phyloP scores from a whole-genome alignment of 64 coral and sea anemone genomes.

The Platygyra sinensis region DNA sequence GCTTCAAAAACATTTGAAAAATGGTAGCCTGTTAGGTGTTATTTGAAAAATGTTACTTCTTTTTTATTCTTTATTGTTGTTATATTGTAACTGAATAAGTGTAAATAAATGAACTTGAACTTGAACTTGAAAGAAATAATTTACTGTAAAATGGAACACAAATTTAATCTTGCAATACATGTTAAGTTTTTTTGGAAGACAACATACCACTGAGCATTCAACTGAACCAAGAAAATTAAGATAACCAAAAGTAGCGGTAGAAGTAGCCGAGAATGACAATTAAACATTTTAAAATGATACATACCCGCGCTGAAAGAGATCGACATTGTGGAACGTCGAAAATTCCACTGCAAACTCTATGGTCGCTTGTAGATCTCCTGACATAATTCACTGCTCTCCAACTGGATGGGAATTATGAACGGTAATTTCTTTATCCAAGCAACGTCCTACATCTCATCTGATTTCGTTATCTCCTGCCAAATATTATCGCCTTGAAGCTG shows the following conservation, averaged over 20 bases:
- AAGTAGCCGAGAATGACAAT: background rate
- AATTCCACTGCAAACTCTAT: constrained; percentile 89
- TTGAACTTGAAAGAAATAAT: no score
- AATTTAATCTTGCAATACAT: no score
- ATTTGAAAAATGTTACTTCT: no score
- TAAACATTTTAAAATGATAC: background rate
- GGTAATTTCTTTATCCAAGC: background rate
- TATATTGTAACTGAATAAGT: no score
- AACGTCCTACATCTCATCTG: background rate
- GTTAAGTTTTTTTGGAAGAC: no score
- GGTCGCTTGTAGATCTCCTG: constrained; percentile 87
- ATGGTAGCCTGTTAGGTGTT: no score
- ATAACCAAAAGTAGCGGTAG: background rate
- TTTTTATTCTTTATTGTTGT: no score
- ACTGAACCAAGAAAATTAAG: background rate
- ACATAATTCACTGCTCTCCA: background rate
- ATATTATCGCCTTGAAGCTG: background rate
- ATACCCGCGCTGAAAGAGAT: constrained; percentile 92
- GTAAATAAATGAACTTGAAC: no score
- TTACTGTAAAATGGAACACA: no score
- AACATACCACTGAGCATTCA: background rate
- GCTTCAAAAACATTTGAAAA: no score
- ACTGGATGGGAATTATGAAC: background rate
- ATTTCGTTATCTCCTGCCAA: background rate
- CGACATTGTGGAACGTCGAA: constrained; percentile 89